Percentiles rank a stretch among this genome's conserved stretches.
These are phyloP conservation scores for Acanthosepion lycidas DNA, from an alignment of 2,888 invertebrate genomes.

Conservation along the genomic window DNA sequence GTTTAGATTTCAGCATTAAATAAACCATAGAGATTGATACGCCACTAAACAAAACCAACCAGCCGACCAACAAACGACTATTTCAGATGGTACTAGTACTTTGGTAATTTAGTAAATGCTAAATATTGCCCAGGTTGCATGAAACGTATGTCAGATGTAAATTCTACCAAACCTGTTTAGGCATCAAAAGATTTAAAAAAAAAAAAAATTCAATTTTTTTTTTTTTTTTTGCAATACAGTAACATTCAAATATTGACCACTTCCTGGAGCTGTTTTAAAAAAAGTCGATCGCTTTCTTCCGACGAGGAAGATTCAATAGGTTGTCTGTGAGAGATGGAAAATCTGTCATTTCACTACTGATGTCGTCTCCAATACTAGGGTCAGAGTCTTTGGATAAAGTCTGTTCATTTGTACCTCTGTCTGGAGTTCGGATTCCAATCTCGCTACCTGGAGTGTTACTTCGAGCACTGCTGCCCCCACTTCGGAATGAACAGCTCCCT, in stretches of 20 bases:
- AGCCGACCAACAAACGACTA: too few species aligned
- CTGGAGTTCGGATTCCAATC: background rate
- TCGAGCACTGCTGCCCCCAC: constrained; percentile 50
- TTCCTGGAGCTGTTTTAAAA: constrained; percentile 75
- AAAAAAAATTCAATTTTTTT: background rate
- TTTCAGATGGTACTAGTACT: too few species aligned
- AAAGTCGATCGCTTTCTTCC: constrained; percentile 88
- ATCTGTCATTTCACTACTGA: constrained; percentile 74
- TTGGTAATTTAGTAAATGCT: too few species aligned
- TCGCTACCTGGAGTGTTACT: background rate
- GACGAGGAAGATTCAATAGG: constrained; percentile 80
- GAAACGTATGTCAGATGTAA: too few species aligned
- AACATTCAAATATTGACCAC: background rate
- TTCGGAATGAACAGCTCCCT: constrained; percentile 51
- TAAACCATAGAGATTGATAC: too few species aligned
- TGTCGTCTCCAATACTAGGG: constrained; percentile 46
- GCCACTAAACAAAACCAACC: too few species aligned
- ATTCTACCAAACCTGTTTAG: too few species aligned
- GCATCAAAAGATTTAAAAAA: background rate
- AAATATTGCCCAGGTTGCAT: too few species aligned
- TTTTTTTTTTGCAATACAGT: background rate
- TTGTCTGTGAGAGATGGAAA: constrained; percentile 84
- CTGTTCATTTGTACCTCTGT: background rate
- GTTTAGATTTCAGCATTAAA: too few species aligned
- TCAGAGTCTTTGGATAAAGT: background rate